These are phyloP conservation scores for Piprites chloris DNA, from an alignment of 2,113 vertebrate species.

Conservation along the genomic window DNA sequence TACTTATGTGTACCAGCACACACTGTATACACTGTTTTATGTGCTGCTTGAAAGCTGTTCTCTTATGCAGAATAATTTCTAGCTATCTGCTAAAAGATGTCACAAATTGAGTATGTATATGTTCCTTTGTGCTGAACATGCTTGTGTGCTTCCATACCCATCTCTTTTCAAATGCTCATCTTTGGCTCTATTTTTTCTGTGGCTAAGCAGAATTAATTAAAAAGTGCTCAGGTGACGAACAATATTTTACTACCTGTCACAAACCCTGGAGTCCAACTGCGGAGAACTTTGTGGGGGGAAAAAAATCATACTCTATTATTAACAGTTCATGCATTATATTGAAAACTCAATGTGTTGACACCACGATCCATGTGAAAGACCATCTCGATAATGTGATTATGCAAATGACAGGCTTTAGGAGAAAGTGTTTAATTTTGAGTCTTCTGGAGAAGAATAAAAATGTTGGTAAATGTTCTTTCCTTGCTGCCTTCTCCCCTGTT, in stretches of 20 bases:
- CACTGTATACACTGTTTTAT: not conserved
- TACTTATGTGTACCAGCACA: not conserved
- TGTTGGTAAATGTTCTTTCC: not conserved
- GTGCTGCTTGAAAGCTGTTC: not conserved
- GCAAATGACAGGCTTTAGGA: constrained; percentile 8
- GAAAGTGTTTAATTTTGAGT: not conserved
- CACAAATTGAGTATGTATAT: not conserved
- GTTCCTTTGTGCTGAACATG: not conserved
- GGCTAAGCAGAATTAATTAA: not conserved
- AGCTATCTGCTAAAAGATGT: not conserved
- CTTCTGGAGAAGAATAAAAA: not conserved
- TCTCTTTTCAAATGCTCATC: not conserved
- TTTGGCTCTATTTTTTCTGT: not conserved
- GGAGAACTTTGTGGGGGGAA: not conserved
- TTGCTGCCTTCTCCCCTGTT: not conserved
- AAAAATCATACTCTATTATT: not conserved
- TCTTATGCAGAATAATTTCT: not conserved
- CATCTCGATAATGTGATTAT: constrained; percentile 40
- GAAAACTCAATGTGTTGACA: constrained; percentile 1
- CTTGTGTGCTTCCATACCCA: not conserved
- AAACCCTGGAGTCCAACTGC: not conserved
- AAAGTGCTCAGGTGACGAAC: not conserved
- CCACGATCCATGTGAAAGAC: not conserved
- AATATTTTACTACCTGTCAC: not conserved
- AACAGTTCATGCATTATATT: not conserved